phyloP scores from a whole-genome alignment of 2,113 vertebrate species.

The Dascyllus trimaculatus region DNA sequence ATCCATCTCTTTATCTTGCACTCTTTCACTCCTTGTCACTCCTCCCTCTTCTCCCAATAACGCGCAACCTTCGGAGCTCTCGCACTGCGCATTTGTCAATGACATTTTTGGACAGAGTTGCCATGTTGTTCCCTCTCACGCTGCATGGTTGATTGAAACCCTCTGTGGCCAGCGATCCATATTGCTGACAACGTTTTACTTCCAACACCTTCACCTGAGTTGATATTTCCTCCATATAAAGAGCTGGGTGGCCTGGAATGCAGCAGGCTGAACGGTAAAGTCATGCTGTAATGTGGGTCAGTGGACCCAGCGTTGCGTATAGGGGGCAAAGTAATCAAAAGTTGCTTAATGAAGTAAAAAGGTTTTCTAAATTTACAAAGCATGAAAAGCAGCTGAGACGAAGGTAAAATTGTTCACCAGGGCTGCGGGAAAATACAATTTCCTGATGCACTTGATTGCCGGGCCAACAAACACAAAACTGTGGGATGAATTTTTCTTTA shows the following conservation, averaged over 20 bases:
- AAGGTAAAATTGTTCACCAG: background rate
- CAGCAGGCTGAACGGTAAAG: background rate
- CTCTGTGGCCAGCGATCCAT: constrained; percentile 61
- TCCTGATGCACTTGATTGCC: background rate
- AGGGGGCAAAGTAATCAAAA: background rate
- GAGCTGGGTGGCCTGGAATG: constrained; percentile 10
- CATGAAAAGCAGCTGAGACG: background rate
- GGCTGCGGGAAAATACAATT: constrained; percentile 1
- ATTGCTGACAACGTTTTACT: constrained; percentile 50
- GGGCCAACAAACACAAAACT: background rate
- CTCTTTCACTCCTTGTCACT: constrained; percentile 53
- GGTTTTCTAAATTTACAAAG: background rate
- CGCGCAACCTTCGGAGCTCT: constrained; percentile 52
- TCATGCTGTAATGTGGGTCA: constrained; percentile 1
- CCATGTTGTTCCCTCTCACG: constrained; percentile 36
- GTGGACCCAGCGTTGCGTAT: background rate
- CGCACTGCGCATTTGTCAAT: constrained; percentile 54
- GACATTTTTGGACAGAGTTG: constrained; percentile 55
- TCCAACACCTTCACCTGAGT: constrained; percentile 49
- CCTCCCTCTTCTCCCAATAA: constrained; percentile 55
- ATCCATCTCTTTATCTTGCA: constrained; percentile 62
- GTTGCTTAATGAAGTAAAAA: constrained; percentile 2
- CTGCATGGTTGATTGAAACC: constrained; percentile 61
- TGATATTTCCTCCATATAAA: constrained; percentile 36
- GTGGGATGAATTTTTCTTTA: constrained; percentile 15